Evolutionary conservation across 1,140 invertebrate species (phyloP).

Genomic region (Chymomyza costata): DNA sequence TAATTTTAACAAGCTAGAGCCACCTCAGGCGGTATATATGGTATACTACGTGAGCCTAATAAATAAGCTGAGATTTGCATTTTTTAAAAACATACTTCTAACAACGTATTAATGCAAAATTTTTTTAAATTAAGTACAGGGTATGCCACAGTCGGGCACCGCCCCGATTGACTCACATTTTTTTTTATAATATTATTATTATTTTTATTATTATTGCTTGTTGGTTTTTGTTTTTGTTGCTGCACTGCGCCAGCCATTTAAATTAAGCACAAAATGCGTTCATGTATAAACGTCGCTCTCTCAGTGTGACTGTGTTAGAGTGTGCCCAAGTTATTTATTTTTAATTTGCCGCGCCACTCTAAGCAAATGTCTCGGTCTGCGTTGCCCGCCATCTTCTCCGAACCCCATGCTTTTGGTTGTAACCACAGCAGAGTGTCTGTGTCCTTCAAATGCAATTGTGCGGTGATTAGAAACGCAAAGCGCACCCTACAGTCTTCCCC

Average conservation of each 20-base stretch:
- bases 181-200: slow-evolving; percentile 5
- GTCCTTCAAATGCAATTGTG: slow-evolving; percentile 75
- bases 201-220: background rate
- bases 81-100: no score
- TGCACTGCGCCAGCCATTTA: background rate
- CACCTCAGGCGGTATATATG: no score
- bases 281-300: no score
- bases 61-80: no score
- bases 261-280: slow-evolving; percentile 16
- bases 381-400: slow-evolving; percentile 1
- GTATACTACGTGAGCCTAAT: no score
- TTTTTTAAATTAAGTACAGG: no score
- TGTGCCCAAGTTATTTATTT: slow-evolving; percentile 49
- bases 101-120: no score
- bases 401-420: background rate
- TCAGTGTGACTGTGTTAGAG: slow-evolving; percentile 1
- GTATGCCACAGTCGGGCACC: no score
- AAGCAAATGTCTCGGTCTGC: slow-evolving; percentile 19
- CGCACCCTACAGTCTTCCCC: no score
- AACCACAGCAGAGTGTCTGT: slow-evolving; percentile 28
- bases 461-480: slow-evolving; percentile 69
- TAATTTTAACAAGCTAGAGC: no score
- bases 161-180: background rate
- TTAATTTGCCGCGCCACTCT: slow-evolving; percentile 52
- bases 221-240: slow-evolving; percentile 15